Percentiles rank a stretch among this genome's conserved stretches.
Conservation (phyloP, 1,140 invertebrate genomes). For the Drosophila chauvacae region DNA sequence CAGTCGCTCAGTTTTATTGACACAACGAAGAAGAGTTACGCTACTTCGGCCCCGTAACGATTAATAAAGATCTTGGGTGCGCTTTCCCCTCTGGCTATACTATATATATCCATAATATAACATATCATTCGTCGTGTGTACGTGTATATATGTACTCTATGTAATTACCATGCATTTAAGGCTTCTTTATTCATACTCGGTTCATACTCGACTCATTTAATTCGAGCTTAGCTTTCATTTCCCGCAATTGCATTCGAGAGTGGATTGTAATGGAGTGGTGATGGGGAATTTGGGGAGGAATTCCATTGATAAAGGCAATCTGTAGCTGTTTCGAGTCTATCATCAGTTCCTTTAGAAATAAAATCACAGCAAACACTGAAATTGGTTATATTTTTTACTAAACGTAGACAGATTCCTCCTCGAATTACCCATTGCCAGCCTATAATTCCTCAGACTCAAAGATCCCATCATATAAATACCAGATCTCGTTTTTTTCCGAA, state of each 20-base stretch:
- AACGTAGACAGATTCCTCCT: too few relatives aligned
- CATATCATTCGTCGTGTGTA: constrained; percentile 57
- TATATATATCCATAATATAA: constrained; percentile 39
- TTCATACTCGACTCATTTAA: constrained; percentile 15
- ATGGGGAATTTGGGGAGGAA: background rate
- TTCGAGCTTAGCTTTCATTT: constrained; percentile 70
- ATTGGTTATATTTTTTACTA: too few relatives aligned
- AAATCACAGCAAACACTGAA: too few relatives aligned
- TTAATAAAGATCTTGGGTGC: constrained; percentile 31
- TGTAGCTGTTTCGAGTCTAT: too few relatives aligned
- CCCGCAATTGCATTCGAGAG: constrained; percentile 44
- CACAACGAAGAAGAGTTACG: constrained; percentile 8
- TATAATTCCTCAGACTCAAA: background rate
- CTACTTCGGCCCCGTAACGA: constrained; percentile 17
- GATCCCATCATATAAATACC: constrained; percentile 1
- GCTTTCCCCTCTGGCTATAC: constrained; percentile 42
- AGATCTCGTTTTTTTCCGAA: background rate
- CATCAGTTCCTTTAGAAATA: too few relatives aligned
- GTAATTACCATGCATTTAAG: constrained; percentile 67
- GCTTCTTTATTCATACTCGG: constrained; percentile 46
- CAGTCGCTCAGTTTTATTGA: constrained; percentile 13
- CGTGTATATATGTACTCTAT: constrained; percentile 80
- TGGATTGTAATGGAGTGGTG: background rate
- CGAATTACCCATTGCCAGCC: background rate
- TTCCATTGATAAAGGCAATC: too few relatives aligned